Evolutionary conservation across 64 coral and sea anemone genomes (phyloP).

Genomic region (Montipora cactus): DNA sequence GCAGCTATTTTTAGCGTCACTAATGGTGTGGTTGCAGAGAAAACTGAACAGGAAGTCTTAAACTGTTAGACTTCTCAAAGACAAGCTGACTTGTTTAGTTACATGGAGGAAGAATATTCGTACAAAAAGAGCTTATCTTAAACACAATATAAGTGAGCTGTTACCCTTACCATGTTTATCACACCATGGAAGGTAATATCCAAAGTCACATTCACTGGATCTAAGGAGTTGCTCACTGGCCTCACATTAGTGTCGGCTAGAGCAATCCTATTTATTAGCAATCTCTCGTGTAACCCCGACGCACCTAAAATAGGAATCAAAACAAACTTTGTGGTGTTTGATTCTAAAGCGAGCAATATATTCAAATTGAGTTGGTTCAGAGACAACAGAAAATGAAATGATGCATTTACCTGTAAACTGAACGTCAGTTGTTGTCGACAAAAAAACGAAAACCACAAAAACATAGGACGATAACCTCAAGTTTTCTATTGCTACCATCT

Average conservation of each 20-base stretch:
- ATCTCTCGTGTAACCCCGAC: background rate
- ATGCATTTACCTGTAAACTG: background rate
- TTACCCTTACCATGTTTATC: conserved; percentile 56
- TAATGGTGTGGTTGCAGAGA: too few species aligned
- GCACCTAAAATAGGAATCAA: background rate
- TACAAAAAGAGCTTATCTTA: too few species aligned
- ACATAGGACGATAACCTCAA: background rate
- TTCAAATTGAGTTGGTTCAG: too few species aligned
- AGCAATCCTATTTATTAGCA: background rate
- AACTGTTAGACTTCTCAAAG: background rate
- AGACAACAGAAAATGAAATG: too few species aligned
- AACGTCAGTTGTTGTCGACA: background rate
- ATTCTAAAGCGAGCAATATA: too few species aligned
- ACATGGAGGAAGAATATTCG: background rate
- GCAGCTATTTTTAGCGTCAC: background rate
- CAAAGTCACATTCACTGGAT: conserved; percentile 46
- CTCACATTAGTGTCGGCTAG: background rate
- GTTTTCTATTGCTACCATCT: background rate
- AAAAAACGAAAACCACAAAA: background rate
- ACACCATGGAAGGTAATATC: conserved; percentile 69
- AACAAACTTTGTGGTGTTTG: background rate
- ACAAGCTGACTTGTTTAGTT: background rate
- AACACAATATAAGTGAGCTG: too few species aligned
- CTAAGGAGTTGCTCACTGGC: conserved; percentile 17
- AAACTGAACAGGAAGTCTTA: background rate